Percentiles rank a stretch among this genome's conserved stretches.
These are phyloP conservation scores for Piprites chloris DNA, from an alignment of 2,113 vertebrate genomes.

Conservation along the genomic window DNA sequence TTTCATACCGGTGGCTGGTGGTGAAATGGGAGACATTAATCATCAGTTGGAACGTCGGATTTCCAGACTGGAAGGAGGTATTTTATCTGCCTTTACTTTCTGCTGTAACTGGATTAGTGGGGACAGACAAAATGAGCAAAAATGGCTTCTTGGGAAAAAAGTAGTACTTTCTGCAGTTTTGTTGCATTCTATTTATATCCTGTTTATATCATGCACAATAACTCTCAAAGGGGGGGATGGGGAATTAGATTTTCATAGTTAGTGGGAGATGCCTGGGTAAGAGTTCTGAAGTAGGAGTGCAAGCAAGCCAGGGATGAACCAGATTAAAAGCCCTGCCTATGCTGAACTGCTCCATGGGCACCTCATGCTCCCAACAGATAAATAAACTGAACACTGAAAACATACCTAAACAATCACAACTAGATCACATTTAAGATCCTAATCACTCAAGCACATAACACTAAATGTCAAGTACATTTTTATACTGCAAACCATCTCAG, in stretches of 20 bases:
- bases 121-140: background rate
- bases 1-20: accelerated
- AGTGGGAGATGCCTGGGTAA: background rate
- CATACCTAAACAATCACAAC: background rate
- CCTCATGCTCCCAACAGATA: background rate
- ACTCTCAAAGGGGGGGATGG: background rate
- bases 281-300: background rate
- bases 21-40: accelerated
- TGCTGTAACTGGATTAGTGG: background rate
- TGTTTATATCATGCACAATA: background rate
- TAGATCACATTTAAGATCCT: background rate
- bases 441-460: background rate
- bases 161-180: background rate
- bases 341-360: background rate
- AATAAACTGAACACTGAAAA: background rate
- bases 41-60: background rate
- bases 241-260: background rate
- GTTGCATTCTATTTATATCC: background rate
- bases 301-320: background rate
- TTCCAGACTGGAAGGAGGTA: constrained; percentile 36
- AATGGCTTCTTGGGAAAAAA: background rate
- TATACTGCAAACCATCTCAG: background rate
- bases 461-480: background rate
- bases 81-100: background rate
- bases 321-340: background rate